phyloP scores from a whole-genome alignment of 2,797 vertebrate species.

The Acrossocheilus wenchowensis region DNA sequence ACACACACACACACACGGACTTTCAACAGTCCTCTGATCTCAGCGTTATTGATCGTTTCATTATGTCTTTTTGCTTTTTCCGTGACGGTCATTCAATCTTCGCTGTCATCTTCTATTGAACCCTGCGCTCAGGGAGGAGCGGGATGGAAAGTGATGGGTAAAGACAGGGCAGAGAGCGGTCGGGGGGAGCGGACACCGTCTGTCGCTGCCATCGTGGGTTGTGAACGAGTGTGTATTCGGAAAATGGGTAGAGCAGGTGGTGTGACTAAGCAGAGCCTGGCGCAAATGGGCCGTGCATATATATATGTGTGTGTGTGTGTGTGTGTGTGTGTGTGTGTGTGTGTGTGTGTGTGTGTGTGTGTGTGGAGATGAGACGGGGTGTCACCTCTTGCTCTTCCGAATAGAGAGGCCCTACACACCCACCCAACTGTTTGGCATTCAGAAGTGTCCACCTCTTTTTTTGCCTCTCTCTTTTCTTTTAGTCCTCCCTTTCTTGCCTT shows the following conservation, averaged over 20 bases:
- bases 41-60: constrained; percentile 90
- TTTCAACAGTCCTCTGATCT: constrained; percentile 69
- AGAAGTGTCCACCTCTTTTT: constrained; percentile 65
- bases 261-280: constrained; percentile 93
- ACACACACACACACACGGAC: constrained; percentile 11
- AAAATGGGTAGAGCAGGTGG: constrained; percentile 98
- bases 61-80: constrained; percentile 78
- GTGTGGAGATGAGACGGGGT: constrained; percentile 60
- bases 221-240: constrained; percentile 65
- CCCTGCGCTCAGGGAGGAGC: constrained; percentile 78
- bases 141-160: constrained; percentile 62
- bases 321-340: constrained; percentile 11
- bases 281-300: constrained; percentile 80
- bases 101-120: constrained; percentile 80
- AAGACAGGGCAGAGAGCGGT: constrained; percentile 7
- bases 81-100: constrained; percentile 52
- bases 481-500: constrained; percentile 77
- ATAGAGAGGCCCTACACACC: constrained; percentile 87
- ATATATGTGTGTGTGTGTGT: background rate
- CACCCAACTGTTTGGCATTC: constrained; percentile 98
- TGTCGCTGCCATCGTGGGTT: constrained; percentile 50
- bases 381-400: constrained; percentile 85
- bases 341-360: constrained; percentile 10
- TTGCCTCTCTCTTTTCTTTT: constrained; percentile 65
- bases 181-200: constrained; percentile 46